A percentile compares a stretch with the other conserved stretches of the same genome.
phyloP scores from a whole-genome alignment of 2,113 vertebrate genomes.

The Prionailurus bengalensis region DNA sequence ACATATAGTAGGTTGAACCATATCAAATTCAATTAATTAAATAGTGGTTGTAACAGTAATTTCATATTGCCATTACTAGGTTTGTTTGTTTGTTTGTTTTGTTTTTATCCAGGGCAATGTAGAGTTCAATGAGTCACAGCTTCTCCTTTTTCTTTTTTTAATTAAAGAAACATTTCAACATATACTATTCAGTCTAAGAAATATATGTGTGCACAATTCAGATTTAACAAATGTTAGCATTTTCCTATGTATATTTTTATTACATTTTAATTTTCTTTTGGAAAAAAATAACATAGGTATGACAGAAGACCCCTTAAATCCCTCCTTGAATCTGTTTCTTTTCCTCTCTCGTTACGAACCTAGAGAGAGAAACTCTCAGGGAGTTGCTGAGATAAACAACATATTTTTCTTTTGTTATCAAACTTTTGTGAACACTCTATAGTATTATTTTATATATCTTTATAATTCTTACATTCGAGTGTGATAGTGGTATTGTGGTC shows the following conservation, averaged over 20 bases:
- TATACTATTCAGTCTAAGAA: not conserved
- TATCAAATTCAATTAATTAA: not conserved
- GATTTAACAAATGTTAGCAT: not conserved
- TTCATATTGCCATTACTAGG: not conserved
- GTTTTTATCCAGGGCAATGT: not conserved
- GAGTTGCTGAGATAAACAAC: not conserved
- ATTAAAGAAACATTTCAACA: not conserved
- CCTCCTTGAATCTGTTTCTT: not conserved
- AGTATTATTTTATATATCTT: not conserved
- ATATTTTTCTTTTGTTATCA: not conserved
- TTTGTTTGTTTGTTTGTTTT: not conserved
- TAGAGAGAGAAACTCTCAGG: not conserved
- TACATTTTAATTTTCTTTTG: not conserved
- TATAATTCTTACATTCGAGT: not conserved
- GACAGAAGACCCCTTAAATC: not conserved
- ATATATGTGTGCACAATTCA: not conserved
- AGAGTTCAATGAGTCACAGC: not conserved
- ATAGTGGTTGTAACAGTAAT: not conserved
- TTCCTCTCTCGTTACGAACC: not conserved
- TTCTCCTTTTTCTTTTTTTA: not conserved
- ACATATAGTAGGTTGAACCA: not conserved
- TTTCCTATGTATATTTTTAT: not conserved
- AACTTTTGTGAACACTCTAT: not conserved
- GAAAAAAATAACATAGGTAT: not conserved
- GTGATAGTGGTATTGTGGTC: not conserved